Evolutionary conservation across 2,797 vertebrate species (phyloP).

Genomic region (Galagoides demidoff): DNA sequence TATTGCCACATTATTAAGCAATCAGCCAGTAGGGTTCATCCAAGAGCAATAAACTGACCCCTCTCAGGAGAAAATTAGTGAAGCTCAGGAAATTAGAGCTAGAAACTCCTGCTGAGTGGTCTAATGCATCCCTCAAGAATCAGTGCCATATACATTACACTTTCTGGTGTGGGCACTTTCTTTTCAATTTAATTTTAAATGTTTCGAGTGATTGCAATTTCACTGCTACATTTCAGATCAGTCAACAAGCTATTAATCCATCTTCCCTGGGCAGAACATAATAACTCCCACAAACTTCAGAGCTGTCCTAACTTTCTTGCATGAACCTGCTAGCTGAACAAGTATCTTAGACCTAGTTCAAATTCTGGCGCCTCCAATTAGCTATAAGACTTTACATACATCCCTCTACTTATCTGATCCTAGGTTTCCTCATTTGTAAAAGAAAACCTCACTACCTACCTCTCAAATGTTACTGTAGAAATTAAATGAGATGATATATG

Average conservation of each 20-base stretch:
- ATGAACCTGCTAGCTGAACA: not conserved
- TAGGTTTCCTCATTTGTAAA: not conserved
- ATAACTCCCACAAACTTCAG: constrained; percentile 8
- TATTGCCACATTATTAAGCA: constrained; percentile 38
- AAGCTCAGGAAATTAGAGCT: constrained; percentile 62
- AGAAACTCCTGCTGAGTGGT: constrained; percentile 26
- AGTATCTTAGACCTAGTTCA: not conserved
- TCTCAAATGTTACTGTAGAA: not conserved
- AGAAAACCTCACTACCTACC: not conserved
- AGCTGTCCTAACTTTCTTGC: not conserved
- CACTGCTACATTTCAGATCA: constrained; percentile 35
- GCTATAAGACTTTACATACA: not conserved
- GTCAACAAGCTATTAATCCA: constrained; percentile 71
- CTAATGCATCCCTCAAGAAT: constrained; percentile 69
- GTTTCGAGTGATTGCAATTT: constrained; percentile 64
- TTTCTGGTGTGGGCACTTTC: constrained; percentile 64
- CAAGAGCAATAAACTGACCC: constrained; percentile 65
- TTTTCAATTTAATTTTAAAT: constrained; percentile 73
- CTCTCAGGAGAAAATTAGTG: constrained; percentile 73
- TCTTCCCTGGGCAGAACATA: not conserved
- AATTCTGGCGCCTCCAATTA: not conserved
- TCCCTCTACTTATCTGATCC: not conserved
- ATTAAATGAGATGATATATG: not conserved
- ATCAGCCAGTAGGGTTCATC: constrained; percentile 58
- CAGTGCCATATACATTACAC: not conserved